Percentiles rank a stretch among this genome's conserved stretches.
phyloP scores from a whole-genome alignment of 2,797 vertebrate species.

The Oryzias dopingdopingensis region DNA sequence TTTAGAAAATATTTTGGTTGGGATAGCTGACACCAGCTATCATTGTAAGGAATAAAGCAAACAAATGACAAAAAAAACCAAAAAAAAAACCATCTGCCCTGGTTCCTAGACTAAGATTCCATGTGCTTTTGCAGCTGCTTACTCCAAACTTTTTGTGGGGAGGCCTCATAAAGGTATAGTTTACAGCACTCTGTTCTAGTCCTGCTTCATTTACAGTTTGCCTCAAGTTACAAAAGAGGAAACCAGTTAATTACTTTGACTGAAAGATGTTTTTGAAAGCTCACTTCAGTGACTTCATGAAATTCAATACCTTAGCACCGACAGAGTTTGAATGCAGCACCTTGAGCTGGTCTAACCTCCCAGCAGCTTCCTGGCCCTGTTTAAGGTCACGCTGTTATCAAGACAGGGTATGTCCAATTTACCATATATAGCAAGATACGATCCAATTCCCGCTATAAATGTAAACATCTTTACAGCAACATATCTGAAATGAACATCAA shows the following conservation, averaged over 20 bases:
- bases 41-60: conserved; percentile 11
- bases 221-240: conserved; percentile 41
- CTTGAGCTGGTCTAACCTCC: conserved; percentile 15
- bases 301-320: conserved; percentile 21
- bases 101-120: conserved; percentile 23
- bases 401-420: too few species aligned
- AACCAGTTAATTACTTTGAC: conserved; percentile 42
- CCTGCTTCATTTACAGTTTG: conserved; percentile 40
- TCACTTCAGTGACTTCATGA: conserved; percentile 22
- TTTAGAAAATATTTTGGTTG: too few species aligned
- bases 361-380: background rate
- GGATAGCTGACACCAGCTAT: too few species aligned
- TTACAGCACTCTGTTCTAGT: conserved; percentile 20
- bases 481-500: conserved; percentile 13
- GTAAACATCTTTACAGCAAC: conserved; percentile 16
- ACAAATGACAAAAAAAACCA: conserved; percentile 7
- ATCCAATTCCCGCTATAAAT: background rate
- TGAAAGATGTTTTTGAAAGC: conserved; percentile 40
- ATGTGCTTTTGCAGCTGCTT: conserved; percentile 26
- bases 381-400: too few species aligned
- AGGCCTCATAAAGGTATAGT: conserved; percentile 21
- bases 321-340: conserved; percentile 1
- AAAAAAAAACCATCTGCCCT: conserved; percentile 23
- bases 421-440: background rate
- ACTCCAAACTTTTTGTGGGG: conserved; percentile 19